Base-by-base conservation (phyloP, 2,888 invertebrate species). In the Ectemnius cavifrons region DNA sequence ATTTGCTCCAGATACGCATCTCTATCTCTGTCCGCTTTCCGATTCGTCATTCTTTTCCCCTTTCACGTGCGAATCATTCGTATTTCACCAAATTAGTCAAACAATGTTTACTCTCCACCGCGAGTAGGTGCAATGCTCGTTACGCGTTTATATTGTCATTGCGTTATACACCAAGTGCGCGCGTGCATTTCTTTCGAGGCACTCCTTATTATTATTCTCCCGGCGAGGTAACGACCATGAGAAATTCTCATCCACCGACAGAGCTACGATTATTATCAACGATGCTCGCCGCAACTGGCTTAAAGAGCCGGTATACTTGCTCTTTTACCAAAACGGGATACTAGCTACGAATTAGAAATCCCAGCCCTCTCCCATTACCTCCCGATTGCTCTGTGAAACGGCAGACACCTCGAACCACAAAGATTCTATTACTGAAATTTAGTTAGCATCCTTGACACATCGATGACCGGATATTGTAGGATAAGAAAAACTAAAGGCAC, bases 221-320 rank as follows among this genome's bases (percentile, higher is more conserved):
- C 8, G 78, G 73, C 61, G 65, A 75, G 71, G 14, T 14, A 52
- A 52, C 52, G 6, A 69, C 72, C 70, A 78, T 83, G 82, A 80
- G 82, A 82, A 83, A 80, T 82, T 84, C 83, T 82, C 82, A 79
- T 79, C 80, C 73, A 75, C 78, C 73, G 77, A 75, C 74, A 75
- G 77, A 73, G 77, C 76, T 78, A 83, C 71, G 75, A 83, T 80
- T 73, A 80, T 78, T 74, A 82, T 74, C 77, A 68, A 65, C 68
- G 68, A 67, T 37, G 61, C 74, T 71, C 70, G 65, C 47, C 6
- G 52, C 14, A 16, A 52, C n/a, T 2, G 52, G 16, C 52, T 11
- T 16, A 52, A 52, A 14, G 1, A 14, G 16, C 16, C n/a, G 16
- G 49, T 49, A n/a, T 13, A 52, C 52, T 37, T 37, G 37, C 8